phyloP scores from a whole-genome alignment of 2,888 invertebrate genomes.

The Ormyrus pomaceus region DNA sequence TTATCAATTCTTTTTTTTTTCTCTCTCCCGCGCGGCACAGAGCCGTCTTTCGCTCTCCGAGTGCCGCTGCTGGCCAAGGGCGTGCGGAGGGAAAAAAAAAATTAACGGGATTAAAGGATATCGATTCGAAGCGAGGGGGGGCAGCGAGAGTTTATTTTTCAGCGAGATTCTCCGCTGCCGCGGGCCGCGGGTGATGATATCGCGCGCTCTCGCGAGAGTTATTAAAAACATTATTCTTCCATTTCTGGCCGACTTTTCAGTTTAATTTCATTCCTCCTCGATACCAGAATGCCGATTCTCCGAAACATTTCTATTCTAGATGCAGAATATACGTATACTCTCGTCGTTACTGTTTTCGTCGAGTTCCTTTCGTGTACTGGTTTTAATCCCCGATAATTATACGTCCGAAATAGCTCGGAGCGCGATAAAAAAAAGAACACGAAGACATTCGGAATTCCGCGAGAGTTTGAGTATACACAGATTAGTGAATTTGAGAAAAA shows the following conservation, averaged over 20 bases:
- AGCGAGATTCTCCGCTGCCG: neutral
- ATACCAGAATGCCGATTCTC: neutral
- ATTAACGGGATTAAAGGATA: slow-evolving; percentile 48
- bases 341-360: neutral
- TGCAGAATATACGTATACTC: too few relatives aligned
- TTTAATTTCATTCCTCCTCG: slow-evolving; percentile 32
- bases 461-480: too few relatives aligned
- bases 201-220: neutral
- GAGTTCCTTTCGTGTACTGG: neutral
- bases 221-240: slow-evolving; percentile 50
- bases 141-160: slow-evolving; percentile 34
- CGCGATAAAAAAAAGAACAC: too few relatives aligned
- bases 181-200: neutral
- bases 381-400: neutral
- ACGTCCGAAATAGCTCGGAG: too few relatives aligned
- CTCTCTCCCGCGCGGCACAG: neutral
- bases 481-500: neutral
- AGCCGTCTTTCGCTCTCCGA: neutral
- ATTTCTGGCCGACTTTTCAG: slow-evolving; percentile 40
- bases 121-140: slow-evolving; percentile 31
- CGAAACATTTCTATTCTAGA: neutral
- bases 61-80: neutral
- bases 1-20: slow-evolving; percentile 39
- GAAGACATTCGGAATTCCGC: too few relatives aligned
- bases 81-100: slow-evolving; percentile 1